These are phyloP conservation scores for Tympanuchus pallidicinctus DNA, from an alignment of 2,113 vertebrate genomes.

Conservation along the genomic window DNA sequence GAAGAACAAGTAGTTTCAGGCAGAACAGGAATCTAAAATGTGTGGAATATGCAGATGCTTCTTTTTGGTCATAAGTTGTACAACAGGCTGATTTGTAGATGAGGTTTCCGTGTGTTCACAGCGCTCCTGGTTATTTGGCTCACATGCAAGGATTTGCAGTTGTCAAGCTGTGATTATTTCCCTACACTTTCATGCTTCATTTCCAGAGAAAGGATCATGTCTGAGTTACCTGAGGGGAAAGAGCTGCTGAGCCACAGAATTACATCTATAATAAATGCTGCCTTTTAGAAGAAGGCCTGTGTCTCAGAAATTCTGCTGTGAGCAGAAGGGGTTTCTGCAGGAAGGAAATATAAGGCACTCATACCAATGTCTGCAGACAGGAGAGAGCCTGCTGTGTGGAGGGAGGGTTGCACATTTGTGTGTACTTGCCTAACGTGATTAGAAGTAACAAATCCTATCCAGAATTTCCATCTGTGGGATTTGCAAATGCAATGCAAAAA, in stretches of 20 bases:
- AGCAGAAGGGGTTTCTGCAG: not conserved
- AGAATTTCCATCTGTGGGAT: not conserved
- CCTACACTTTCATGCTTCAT: not conserved
- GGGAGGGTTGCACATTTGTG: accelerated
- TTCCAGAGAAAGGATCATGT: not conserved
- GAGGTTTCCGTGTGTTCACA: conserved; percentile 46
- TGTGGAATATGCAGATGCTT: conserved; percentile 11
- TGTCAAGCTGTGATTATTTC: conserved; percentile 27
- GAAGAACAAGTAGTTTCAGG: not conserved
- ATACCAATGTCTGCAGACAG: not conserved
- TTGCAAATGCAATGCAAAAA: not conserved
- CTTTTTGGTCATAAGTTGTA: conserved; percentile 12
- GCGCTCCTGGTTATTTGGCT: conserved; percentile 24
- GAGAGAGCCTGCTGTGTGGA: not conserved
- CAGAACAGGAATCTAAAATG: not conserved
- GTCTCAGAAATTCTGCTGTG: not conserved
- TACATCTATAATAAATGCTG: not conserved
- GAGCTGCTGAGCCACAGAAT: not conserved
- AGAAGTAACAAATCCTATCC: not conserved
- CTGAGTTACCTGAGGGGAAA: not conserved
- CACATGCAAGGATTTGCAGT: not conserved
- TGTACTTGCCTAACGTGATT: not conserved
- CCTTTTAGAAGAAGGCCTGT: not conserved
- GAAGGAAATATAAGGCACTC: not conserved
- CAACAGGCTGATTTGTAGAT: conserved; percentile 56